These are phyloP conservation scores for Psix sp. DNA, from an alignment of 1,140 invertebrate species.

Conservation along the genomic window DNA sequence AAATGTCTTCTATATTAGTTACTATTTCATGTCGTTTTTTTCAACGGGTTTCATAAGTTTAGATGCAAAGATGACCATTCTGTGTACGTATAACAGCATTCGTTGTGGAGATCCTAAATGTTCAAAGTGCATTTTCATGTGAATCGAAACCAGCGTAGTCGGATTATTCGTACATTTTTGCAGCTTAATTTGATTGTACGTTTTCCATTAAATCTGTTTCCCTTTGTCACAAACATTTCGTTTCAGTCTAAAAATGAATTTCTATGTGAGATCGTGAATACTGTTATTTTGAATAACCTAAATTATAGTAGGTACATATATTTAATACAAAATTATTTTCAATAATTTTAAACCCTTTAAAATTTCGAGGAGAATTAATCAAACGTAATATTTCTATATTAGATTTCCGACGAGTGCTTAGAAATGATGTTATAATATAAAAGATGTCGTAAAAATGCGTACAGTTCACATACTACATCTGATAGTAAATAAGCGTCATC, in stretches of 20 bases:
- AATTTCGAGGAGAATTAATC: no score
- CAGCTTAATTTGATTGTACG: constrained; percentile 39
- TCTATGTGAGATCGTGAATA: constrained; percentile 5
- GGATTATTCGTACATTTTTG: constrained; percentile 37
- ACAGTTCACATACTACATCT: constrained; percentile 17
- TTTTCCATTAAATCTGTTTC: constrained; percentile 21
- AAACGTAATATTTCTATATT: constrained; percentile 16
- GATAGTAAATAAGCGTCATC: constrained; percentile 34
- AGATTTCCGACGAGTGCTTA: not conserved
- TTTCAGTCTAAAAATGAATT: constrained; percentile 14
- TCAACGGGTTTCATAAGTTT: no score
- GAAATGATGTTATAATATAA: constrained; percentile 21
- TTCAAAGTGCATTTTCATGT: constrained; percentile 33
- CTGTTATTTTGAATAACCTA: constrained; percentile 1
- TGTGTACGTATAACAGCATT: not conserved
- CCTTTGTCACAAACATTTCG: constrained; percentile 20
- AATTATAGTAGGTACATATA: no score
- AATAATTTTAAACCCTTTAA: no score
- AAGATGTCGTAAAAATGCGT: constrained; percentile 19
- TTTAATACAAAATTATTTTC: no score
- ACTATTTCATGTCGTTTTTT: no score
- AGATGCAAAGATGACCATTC: no score
- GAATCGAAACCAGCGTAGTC: constrained; percentile 14
- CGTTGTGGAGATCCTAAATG: constrained; percentile 10
- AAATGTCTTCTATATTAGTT: no score